Conservation (phyloP, 2,797 vertebrate genomes). For the Mormyrus proboscirostris region DNA sequence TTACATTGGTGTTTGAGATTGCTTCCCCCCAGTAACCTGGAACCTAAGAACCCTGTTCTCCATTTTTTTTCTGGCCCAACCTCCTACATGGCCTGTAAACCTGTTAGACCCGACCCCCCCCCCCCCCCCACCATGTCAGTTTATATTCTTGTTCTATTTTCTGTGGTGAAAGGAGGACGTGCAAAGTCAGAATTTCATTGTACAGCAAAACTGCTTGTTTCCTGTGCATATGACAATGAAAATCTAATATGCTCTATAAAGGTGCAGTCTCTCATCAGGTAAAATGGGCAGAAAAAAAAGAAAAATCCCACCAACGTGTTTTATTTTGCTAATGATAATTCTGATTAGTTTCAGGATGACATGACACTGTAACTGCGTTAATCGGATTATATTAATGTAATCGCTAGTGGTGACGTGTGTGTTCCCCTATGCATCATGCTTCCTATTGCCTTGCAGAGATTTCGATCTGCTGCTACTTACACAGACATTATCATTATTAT, state of each 20-base stretch:
- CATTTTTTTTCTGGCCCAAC: background rate
- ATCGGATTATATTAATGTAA: background rate
- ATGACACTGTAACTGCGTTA: background rate
- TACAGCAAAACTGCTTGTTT: background rate
- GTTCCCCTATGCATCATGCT: background rate
- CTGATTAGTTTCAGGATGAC: background rate
- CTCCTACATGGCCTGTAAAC: background rate
- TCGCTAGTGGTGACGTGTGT: background rate
- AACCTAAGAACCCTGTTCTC: background rate
- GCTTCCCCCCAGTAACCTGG: background rate
- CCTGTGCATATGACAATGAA: background rate
- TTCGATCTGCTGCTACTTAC: background rate
- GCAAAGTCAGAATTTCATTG: background rate
- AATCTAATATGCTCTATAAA: background rate
- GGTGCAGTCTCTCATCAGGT: background rate
- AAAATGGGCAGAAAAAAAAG: background rate
- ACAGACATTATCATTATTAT: background rate
- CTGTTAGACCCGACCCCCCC: background rate
- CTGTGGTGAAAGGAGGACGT: background rate
- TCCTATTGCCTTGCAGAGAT: background rate
- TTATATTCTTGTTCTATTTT: background rate
- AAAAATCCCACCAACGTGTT: background rate
- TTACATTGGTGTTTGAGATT: background rate
- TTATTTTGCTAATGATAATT: background rate
- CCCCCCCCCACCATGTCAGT: background rate